Conservation (phyloP, 2,113 vertebrate genomes). For the Eptesicus fuscus region DNA sequence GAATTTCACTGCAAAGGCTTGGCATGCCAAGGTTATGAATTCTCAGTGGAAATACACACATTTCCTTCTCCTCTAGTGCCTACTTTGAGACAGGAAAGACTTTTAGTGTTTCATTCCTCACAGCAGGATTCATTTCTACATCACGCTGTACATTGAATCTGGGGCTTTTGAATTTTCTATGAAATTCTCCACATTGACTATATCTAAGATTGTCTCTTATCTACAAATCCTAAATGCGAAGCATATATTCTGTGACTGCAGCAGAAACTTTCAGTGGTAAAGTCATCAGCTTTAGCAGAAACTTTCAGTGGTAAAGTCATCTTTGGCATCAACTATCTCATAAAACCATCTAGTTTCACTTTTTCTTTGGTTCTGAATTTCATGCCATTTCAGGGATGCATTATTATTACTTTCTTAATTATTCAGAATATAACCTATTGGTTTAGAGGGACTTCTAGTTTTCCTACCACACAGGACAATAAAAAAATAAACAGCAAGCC, state of each 20-base stretch:
- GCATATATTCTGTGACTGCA: not conserved
- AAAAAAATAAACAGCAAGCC: not conserved
- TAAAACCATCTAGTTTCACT: not conserved
- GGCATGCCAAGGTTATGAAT: not conserved
- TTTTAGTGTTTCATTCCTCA: not conserved
- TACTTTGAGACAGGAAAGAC: not conserved
- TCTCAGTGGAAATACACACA: not conserved
- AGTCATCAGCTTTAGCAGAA: not conserved
- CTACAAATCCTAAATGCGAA: not conserved
- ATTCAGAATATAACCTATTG: not conserved
- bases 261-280: not conserved
- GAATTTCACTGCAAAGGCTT: slow-evolving; percentile 35
- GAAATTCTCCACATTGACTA: not conserved
- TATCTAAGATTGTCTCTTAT: not conserved
- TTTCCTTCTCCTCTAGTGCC: not conserved
- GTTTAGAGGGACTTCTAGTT: not conserved
- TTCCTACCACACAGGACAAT: not conserved
- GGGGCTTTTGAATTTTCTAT: not conserved
- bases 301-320: not conserved
- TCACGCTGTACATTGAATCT: not conserved
- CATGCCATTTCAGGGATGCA: not conserved
- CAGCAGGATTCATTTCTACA: not conserved
- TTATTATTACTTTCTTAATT: not conserved
- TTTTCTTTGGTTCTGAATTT: not conserved
- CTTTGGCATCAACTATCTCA: not conserved